phyloP scores from a whole-genome alignment of 64 coral and sea anemone genomes.

The Anthopleura sola region DNA sequence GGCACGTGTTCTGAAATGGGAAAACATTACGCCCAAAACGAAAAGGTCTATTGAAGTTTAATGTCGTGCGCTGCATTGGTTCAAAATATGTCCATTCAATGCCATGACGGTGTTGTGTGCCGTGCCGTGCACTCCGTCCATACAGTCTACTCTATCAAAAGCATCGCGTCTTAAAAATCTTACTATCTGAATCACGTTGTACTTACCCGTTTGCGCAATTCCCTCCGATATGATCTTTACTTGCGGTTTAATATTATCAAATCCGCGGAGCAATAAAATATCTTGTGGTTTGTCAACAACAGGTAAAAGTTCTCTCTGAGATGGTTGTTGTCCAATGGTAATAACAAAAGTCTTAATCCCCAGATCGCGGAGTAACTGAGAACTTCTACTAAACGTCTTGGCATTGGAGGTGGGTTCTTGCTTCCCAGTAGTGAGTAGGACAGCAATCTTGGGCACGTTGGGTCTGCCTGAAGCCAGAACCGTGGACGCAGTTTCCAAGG shows the following conservation, averaged over 20 bases:
- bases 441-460: slow-evolving; percentile 23
- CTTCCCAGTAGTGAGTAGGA: slow-evolving; percentile 23
- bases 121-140: too few species aligned
- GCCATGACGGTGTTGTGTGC: too few species aligned
- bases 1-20: too few species aligned
- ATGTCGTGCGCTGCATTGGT: too few species aligned
- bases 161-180: too few species aligned
- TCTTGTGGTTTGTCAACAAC: slow-evolving; percentile 56
- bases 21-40: too few species aligned
- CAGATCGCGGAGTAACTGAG: slow-evolving; percentile 34
- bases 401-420: neutral
- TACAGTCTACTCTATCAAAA: too few species aligned
- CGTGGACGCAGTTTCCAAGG: slow-evolving; percentile 28
- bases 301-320: slow-evolving; percentile 25
- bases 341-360: slow-evolving; percentile 51
- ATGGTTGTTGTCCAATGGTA: slow-evolving; percentile 26
- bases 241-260: slow-evolving; percentile 26
- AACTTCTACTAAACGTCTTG: neutral
- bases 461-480: neutral
- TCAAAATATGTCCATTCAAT: too few species aligned
- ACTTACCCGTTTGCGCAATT: slow-evolving; percentile 49
- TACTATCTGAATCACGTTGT: too few species aligned
- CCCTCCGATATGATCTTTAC: slow-evolving; percentile 37
- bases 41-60: too few species aligned
- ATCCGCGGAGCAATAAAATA: slow-evolving; percentile 32